Conservation (phyloP, 2,888 invertebrate genomes). For the Hololepta plana region DNA sequence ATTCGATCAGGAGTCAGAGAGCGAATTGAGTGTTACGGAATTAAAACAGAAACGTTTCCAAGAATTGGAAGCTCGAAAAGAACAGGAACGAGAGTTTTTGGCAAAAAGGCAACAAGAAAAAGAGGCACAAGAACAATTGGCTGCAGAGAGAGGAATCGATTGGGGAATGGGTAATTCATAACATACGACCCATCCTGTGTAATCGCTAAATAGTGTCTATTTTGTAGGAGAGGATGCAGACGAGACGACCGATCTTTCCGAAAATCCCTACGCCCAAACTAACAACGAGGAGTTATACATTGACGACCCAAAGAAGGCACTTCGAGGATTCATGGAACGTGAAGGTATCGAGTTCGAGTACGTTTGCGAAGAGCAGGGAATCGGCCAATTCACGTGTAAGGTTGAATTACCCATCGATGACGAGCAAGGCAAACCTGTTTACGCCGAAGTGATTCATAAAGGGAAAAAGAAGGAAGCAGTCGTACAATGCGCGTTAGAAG, state of each 20-base stretch:
- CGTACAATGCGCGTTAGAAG: conserved; percentile 83
- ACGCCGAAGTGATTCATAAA: conserved; percentile 71
- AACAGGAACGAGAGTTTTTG: conserved; percentile 23
- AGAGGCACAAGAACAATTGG: conserved; percentile 32
- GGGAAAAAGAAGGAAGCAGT: conserved; percentile 94
- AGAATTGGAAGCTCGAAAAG: conserved; percentile 21
- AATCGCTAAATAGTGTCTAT: not conserved
- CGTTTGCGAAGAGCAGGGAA: conserved; percentile 68
- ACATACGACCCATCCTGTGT: not conserved
- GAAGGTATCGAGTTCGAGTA: conserved; percentile 78
- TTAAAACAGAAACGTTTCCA: conserved; percentile 35
- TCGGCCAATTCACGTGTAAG: conserved; percentile 74
- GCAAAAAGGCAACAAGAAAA: conserved; percentile 30
- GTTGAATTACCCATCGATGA: conserved; percentile 68
- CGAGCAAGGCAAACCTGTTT: conserved; percentile 50
- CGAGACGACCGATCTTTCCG: conserved; percentile 61
- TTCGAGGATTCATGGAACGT: conserved; percentile 86
- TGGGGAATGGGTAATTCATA: conserved; percentile 73
- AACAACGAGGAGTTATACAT: conserved; percentile 79
- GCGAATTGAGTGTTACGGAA: conserved; percentile 60
- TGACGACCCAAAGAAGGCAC: conserved; percentile 88
- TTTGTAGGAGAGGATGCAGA: conserved; percentile 65
- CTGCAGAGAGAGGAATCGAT: conserved; percentile 55
- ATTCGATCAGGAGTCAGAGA: conserved; percentile 74
- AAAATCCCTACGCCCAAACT: conserved; percentile 68